A percentile compares a stretch with the other conserved stretches of the same genome.
Evolutionary conservation across 2,797 vertebrate species (phyloP).

Genomic region (Astyanax mexicanus): DNA sequence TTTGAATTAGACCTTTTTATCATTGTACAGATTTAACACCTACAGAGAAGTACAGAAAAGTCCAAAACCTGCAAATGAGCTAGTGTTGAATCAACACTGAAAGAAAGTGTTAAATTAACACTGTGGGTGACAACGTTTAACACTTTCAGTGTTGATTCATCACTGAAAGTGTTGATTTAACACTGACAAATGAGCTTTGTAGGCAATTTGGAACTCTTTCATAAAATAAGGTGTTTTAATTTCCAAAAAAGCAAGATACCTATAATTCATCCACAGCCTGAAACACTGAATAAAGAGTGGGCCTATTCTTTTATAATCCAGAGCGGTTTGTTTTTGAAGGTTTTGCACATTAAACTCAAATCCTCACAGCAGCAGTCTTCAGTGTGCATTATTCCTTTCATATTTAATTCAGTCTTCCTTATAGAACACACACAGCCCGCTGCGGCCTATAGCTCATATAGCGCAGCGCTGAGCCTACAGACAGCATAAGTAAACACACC

Average conservation of each 20-base stretch:
- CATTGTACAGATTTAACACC: no score
- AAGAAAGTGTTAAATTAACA: no score
- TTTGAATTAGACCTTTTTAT: no score
- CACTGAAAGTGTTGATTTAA: no score
- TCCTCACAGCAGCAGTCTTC: neutral
- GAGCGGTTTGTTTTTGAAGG: neutral
- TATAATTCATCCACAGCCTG: neutral
- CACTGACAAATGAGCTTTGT: no score
- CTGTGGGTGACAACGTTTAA: no score
- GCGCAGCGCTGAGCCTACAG: constrained; percentile 8
- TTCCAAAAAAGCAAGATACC: neutral
- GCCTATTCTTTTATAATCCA: neutral
- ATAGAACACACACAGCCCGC: constrained; percentile 8
- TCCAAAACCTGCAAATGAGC: no score
- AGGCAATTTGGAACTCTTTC: no score
- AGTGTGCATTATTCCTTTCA: neutral
- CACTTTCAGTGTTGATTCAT: no score
- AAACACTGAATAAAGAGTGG: neutral
- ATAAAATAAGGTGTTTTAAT: neutral
- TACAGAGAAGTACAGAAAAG: no score
- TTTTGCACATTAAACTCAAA: neutral
- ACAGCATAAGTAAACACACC: constrained; percentile 44
- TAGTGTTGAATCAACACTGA: no score
- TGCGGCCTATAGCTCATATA: constrained; percentile 14
- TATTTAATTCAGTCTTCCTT: constrained; percentile 9